Evolutionary conservation across 2,797 vertebrate species (phyloP).

Genomic region (Scolopax bukidnonensis): DNA sequence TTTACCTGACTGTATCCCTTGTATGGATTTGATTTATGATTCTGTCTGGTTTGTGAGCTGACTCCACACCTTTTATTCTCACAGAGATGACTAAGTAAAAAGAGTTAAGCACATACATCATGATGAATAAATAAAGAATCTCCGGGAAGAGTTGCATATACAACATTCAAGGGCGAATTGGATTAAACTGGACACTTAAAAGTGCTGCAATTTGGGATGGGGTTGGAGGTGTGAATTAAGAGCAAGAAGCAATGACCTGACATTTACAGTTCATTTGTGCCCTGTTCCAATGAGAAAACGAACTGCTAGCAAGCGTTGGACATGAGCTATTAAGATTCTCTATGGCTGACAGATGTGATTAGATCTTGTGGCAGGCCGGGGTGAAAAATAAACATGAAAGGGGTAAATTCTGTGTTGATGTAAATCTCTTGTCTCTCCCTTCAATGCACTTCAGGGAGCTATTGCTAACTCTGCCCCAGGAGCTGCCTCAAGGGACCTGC

Average conservation of each 20-base stretch:
- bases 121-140: neutral
- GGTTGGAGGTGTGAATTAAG: neutral
- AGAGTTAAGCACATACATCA: neutral
- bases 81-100: slow-evolving; percentile 31
- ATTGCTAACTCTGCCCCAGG: neutral
- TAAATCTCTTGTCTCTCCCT: neutral
- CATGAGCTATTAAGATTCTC: neutral
- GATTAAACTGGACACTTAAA: neutral
- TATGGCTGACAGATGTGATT: neutral
- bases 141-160: neutral
- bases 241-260: neutral
- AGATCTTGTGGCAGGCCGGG: neutral
- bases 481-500: neutral
- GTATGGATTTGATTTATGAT: neutral
- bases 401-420: neutral
- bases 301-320: neutral
- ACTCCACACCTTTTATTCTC: slow-evolving; percentile 25
- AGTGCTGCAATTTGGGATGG: neutral
- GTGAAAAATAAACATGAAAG: slow-evolving; percentile 15
- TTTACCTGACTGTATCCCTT: neutral
- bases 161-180: neutral
- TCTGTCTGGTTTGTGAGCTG: slow-evolving; percentile 18
- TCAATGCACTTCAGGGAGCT: neutral
- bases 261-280: slow-evolving; percentile 25
- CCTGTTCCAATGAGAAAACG: neutral